Conservation (phyloP, 2,888 invertebrate species). For the Eupithecia tripunctaria region DNA sequence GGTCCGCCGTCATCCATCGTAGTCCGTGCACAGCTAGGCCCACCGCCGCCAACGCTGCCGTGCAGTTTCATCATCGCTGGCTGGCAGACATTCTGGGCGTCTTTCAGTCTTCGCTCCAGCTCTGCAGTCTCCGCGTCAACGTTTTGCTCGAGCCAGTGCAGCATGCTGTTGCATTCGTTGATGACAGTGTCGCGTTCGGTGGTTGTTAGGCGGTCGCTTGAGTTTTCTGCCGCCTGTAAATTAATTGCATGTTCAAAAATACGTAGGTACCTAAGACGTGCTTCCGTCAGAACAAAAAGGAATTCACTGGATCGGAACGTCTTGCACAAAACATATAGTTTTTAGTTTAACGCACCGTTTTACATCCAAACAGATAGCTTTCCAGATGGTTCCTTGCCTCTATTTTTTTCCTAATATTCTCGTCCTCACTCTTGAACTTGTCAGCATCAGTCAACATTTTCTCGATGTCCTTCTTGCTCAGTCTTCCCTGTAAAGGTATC, state of each 20-base stretch:
- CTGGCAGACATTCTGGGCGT: conserved; percentile 89
- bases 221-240: conserved; percentile 86
- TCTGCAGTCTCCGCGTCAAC: conserved; percentile 91
- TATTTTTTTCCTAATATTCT: conserved; percentile 87
- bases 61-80: conserved; percentile 94
- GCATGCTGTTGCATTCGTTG: conserved; percentile 88
- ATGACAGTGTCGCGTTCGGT: conserved; percentile 88
- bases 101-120: conserved; percentile 90
- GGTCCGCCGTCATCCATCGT: conserved; percentile 76
- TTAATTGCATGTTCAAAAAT: background rate
- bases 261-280: background rate
- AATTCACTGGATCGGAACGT: background rate
- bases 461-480: conserved; percentile 94
- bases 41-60: conserved; percentile 74
- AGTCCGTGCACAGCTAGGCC: conserved; percentile 60
- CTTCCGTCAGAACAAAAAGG: background rate
- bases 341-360: conserved; percentile 59
- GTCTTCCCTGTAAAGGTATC: conserved; percentile 82
- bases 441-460: conserved; percentile 93
- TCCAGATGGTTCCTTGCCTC: conserved; percentile 91
- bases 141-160: conserved; percentile 93
- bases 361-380: conserved; percentile 87
- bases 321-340: background rate
- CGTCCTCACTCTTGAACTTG: conserved; percentile 90
- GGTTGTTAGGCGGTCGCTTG: conserved; percentile 87